These are phyloP conservation scores for Pseudomyrmex sp. DNA, from an alignment of 1,140 invertebrate species.

Conservation along the genomic window DNA sequence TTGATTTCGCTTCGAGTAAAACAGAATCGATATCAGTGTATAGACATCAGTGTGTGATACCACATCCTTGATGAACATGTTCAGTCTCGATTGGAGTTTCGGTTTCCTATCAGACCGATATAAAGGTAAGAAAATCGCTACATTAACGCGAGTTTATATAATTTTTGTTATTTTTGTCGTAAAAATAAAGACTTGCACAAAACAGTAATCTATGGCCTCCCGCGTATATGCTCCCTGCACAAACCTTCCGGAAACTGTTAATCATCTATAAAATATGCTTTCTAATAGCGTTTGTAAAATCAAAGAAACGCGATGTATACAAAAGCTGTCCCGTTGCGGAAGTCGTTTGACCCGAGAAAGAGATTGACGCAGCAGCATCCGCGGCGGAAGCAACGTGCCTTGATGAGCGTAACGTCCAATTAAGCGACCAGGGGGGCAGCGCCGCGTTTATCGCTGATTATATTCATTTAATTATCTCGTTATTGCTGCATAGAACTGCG, in stretches of 20 bases:
- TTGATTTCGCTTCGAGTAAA: not conserved
- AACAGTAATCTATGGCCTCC: no score
- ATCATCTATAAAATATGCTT: no score
- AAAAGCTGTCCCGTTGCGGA: conserved; percentile 60
- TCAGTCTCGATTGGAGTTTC: conserved; percentile 61
- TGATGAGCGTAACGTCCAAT: conserved; percentile 64
- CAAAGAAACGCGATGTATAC: not conserved
- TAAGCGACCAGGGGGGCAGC: conserved; percentile 63
- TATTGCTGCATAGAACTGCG: conserved; percentile 61
- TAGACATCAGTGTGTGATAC: not conserved
- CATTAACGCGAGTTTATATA: not conserved
- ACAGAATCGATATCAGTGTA: not conserved
- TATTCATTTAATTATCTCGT: conserved; percentile 77
- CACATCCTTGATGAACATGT: conserved; percentile 37
- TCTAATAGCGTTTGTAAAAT: no score
- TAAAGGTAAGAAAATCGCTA: conserved; percentile 42
- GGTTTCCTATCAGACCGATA: conserved; percentile 35
- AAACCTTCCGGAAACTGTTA: no score
- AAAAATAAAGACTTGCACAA: no score
- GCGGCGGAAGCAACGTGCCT: conserved; percentile 45
- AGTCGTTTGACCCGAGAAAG: conserved; percentile 45
- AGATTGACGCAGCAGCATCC: conserved; percentile 3
- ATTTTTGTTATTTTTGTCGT: not conserved
- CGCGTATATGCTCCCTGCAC: no score
- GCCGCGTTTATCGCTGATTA: conserved; percentile 48